Percentiles rank a stretch among this genome's conserved stretches.
phyloP scores from a whole-genome alignment of 2,113 vertebrate species.

The Malurus cyaneus region DNA sequence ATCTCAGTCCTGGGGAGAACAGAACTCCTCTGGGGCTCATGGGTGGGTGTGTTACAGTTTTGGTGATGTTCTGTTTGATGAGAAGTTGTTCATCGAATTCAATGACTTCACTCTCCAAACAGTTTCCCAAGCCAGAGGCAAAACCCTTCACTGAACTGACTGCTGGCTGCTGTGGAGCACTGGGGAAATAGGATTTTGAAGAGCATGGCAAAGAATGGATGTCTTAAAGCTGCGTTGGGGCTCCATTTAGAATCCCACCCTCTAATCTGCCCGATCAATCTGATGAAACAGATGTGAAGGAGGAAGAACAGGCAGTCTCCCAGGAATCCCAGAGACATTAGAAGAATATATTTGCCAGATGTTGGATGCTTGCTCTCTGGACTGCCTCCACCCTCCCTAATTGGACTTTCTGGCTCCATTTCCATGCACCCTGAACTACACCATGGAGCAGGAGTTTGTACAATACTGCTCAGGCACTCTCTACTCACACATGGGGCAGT shows the following conservation, averaged over 20 bases:
- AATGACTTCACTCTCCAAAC: constrained; percentile 9
- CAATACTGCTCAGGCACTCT: not conserved
- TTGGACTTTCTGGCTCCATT: not conserved
- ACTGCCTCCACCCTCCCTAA: not conserved
- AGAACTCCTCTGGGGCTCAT: not conserved
- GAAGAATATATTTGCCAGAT: constrained; percentile 52
- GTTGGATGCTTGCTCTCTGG: constrained; percentile 26
- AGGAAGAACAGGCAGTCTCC: constrained; percentile 54
- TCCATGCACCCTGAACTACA: constrained; percentile 14
- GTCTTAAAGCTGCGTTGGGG: not conserved
- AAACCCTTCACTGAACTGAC: not conserved
- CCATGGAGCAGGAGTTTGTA: not conserved
- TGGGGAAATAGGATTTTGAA: not conserved
- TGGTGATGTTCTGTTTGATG: not conserved
- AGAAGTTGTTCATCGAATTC: not conserved
- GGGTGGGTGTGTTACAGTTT: not conserved
- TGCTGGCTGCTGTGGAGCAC: not conserved
- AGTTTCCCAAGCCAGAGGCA: not conserved
- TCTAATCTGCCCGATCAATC: constrained; percentile 12
- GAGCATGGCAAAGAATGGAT: constrained; percentile 10
- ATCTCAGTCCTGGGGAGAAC: not conserved
- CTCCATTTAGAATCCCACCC: not conserved
- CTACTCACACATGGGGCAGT: not conserved
- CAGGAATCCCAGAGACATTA: constrained; percentile 2
- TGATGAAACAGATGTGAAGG: constrained; percentile 37